phyloP scores from a whole-genome alignment of 2,888 invertebrate genomes.

The Erebia palarica region DNA sequence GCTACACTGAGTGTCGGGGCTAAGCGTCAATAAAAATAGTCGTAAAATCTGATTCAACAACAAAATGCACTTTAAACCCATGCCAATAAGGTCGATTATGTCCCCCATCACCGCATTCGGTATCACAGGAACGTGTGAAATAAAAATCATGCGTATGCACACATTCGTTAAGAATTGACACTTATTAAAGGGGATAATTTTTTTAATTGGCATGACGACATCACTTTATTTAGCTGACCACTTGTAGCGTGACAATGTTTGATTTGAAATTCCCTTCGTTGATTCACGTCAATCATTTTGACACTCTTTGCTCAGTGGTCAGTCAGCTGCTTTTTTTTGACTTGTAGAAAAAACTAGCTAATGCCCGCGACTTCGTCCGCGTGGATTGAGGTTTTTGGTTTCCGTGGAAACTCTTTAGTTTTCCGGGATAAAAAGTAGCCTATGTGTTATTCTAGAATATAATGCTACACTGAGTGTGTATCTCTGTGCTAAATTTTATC shows the following conservation, averaged over 20 bases:
- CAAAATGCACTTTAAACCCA: slow-evolving; percentile 52
- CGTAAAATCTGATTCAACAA: slow-evolving; percentile 57
- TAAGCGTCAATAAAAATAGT: slow-evolving; percentile 81
- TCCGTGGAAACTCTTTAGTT: too few species aligned
- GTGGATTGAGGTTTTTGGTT: too few species aligned
- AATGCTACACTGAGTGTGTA: too few species aligned
- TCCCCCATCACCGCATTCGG: slow-evolving; percentile 42
- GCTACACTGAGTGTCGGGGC: slow-evolving; percentile 75
- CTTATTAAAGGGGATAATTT: slow-evolving; percentile 81
- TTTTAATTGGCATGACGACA: slow-evolving; percentile 82
- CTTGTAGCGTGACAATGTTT: slow-evolving; percentile 66
- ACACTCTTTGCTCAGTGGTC: slow-evolving; percentile 43
- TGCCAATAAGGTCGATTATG: slow-evolving; percentile 50
- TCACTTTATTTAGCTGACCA: slow-evolving; percentile 71
- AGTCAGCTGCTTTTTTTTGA: slow-evolving; percentile 40
- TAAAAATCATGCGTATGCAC: slow-evolving; percentile 81
- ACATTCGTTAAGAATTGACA: slow-evolving; percentile 83
- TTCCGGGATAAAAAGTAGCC: too few species aligned
- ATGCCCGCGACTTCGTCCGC: too few species aligned
- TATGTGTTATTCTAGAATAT: too few species aligned
- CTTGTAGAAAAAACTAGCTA: slow-evolving; percentile 39
- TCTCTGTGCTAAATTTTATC: too few species aligned
- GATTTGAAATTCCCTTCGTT: slow-evolving; percentile 70
- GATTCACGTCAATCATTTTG: slow-evolving; percentile 51
- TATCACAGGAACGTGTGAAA: slow-evolving; percentile 75